Conservation (phyloP, 1,140 invertebrate genomes). For the Cotesia vestalis region DNA sequence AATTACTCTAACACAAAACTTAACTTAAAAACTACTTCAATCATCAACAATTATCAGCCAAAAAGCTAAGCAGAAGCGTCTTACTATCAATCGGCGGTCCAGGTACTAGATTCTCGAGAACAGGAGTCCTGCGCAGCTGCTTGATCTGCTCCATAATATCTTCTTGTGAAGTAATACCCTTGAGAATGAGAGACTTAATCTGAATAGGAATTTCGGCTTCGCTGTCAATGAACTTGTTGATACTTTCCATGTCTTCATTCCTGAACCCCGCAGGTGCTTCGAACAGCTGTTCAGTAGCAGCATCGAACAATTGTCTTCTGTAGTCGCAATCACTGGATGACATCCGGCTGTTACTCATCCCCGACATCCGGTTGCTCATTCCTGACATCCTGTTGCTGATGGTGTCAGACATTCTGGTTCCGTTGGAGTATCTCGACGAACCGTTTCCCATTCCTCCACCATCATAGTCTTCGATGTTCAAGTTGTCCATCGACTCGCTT, state of each 20-base stretch:
- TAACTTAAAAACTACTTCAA: background rate
- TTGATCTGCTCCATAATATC: slow-evolving; percentile 55
- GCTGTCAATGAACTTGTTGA: slow-evolving; percentile 40
- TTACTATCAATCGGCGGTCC: slow-evolving; percentile 44
- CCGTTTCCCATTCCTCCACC: slow-evolving; percentile 20
- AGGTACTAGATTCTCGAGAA: slow-evolving; percentile 55
- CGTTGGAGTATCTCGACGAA: slow-evolving; percentile 26
- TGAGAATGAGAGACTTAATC: slow-evolving; percentile 49
- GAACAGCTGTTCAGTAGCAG: slow-evolving; percentile 33
- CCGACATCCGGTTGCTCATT: slow-evolving; percentile 26
- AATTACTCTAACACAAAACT: too few relatives aligned
- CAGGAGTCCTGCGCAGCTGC: slow-evolving; percentile 52
- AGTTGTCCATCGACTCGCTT: slow-evolving; percentile 28
- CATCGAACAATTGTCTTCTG: slow-evolving; percentile 28
- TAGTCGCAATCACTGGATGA: slow-evolving; percentile 31
- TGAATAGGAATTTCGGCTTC: slow-evolving; percentile 43
- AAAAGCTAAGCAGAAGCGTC: slow-evolving; percentile 40
- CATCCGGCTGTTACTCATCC: slow-evolving; percentile 23
- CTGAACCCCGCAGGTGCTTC: slow-evolving; percentile 35
- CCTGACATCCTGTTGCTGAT: too few relatives aligned
- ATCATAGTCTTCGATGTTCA: slow-evolving; percentile 25
- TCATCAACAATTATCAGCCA: background rate
- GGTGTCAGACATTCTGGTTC: slow-evolving; percentile 18
- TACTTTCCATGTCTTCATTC: slow-evolving; percentile 33
- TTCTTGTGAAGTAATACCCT: slow-evolving; percentile 54